phyloP scores from a whole-genome alignment of 2,797 vertebrate genomes.

The Myotis daubentonii region DNA sequence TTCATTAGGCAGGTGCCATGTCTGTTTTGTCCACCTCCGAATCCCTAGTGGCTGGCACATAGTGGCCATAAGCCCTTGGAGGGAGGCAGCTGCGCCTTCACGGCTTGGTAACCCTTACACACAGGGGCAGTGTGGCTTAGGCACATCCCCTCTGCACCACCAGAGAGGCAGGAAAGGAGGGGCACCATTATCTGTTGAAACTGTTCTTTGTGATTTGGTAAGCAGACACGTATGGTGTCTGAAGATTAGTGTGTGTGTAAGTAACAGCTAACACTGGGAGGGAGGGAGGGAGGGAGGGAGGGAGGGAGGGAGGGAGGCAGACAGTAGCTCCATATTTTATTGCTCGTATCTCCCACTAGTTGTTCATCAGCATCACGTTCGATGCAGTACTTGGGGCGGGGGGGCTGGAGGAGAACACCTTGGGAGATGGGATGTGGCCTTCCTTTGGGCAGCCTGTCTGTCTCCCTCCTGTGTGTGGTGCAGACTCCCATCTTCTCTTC shows the following conservation, averaged over 20 bases:
- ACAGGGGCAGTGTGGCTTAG: not conserved
- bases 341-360: not conserved
- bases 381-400: not conserved
- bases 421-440: not conserved
- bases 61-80: not conserved
- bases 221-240: not conserved
- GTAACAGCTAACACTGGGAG: not conserved
- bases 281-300: too few relatives aligned
- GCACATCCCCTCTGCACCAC: not conserved
- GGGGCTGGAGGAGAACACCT: fast-evolving
- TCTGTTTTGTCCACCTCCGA: not conserved
- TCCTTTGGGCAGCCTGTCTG: not conserved
- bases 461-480: not conserved
- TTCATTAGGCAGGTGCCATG: not conserved
- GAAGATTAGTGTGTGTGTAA: too few relatives aligned
- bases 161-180: not conserved
- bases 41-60: not conserved
- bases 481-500: not conserved
- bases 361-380: not conserved
- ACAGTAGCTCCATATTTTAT: not conserved
- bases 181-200: not conserved
- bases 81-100: not conserved
- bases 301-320: not conserved
- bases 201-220: not conserved
- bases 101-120: not conserved